Evolutionary conservation across 2,888 invertebrate genomes (phyloP), one percentile per base, ranked within the genome.

Genomic region (Fragum whitleyi): DNA sequence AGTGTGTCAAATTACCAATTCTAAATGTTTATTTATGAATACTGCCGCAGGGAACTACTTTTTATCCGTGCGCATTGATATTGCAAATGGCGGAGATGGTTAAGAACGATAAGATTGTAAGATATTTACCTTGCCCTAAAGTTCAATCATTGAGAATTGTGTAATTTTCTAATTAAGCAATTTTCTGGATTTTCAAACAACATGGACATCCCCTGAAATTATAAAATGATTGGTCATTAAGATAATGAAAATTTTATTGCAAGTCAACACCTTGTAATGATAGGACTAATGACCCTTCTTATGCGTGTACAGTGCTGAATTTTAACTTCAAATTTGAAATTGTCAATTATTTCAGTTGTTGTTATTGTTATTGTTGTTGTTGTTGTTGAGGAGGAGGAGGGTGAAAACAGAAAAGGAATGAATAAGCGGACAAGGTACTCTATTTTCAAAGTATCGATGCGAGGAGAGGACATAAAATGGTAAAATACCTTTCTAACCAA

Each of bases 31-130:
- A 61, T 61, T 61, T 61, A 61, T 61, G 32, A 32, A 61, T 61
- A n/a, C 32, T 32, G 61, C 61, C 32, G 32, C 11, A 23, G 26
- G 61, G 29, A 32, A 61, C 61, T 61, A 61, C 61, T 61, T 61
- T 61, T 32, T 32, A 61, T 32, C 61, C 32, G 29, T 3, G 32
- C 61, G 61, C 61, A 61, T 61, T 61, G 32, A 61, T 61, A 61
- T 61, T 61, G 61, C 61, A 61, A 61, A 61, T 61, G 61, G 61
- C 61, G 32, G 14, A 61, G 61, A 61, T 61, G n/a, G 61, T 61
- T 61, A 14, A 19, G 9, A 29, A n/a, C 7, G 61, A 61, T 61
- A 61, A 61, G 61, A 61, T 61, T 61, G 61, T 61, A 29, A 61
- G 61, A 61, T 61, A 61, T 32, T 61, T 61, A 61, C 61, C 61